These are phyloP conservation scores for Syngnathus scovelli DNA, from an alignment of 2,113 vertebrate species.

Conservation along the genomic window DNA sequence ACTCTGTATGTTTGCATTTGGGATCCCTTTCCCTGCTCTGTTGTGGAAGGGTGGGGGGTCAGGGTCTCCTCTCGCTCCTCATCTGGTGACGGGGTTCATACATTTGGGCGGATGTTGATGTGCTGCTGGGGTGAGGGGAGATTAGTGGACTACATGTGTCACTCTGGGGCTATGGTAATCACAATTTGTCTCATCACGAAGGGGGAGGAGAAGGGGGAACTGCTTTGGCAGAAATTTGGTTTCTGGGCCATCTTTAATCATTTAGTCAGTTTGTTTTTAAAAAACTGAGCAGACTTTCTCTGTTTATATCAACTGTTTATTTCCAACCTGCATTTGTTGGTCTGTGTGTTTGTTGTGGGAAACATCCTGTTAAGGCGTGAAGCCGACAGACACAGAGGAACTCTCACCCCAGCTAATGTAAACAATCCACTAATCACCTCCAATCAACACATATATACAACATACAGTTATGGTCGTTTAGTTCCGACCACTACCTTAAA, in stretches of 20 bases:
- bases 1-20: constrained; percentile 59
- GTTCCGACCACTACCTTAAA: background rate
- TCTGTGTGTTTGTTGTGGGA: constrained; percentile 6
- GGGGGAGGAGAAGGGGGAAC: background rate
- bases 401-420: constrained; percentile 3
- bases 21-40: constrained; percentile 56
- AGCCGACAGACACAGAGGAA: constrained; percentile 43
- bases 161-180: constrained; percentile 26
- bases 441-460: background rate
- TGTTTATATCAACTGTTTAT: constrained; percentile 10
- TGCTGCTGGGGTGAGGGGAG: constrained; percentile 16
- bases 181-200: background rate
- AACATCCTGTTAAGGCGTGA: constrained; percentile 13
- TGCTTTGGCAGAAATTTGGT: background rate
- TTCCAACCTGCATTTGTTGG: background rate
- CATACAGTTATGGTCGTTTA: background rate
- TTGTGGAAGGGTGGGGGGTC: constrained; percentile 30
- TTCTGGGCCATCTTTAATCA: background rate
- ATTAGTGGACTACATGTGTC: constrained; percentile 19
- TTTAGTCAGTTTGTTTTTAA: background rate
- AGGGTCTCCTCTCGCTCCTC: constrained; percentile 59
- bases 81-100: constrained; percentile 54
- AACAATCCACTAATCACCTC: background rate
- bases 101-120: constrained; percentile 47
- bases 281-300: constrained; percentile 6